Evolutionary conservation across 2,797 vertebrate genomes (phyloP).

Genomic region (Xiphophorus birchmanni): DNA sequence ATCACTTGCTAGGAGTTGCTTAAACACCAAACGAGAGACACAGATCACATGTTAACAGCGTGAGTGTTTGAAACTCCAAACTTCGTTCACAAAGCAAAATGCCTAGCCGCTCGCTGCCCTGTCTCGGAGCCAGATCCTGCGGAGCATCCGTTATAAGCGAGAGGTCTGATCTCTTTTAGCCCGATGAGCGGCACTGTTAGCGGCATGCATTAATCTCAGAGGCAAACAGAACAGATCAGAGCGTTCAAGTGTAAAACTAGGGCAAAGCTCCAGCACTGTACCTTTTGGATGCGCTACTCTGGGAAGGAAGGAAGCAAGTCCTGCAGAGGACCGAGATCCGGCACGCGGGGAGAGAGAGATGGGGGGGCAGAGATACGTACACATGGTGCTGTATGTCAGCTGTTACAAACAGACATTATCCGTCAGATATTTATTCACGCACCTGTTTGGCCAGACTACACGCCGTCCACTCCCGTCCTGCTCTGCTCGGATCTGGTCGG

Average conservation of each 20-base stretch:
- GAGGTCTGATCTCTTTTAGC: slow-evolving; percentile 55
- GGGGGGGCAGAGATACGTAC: neutral
- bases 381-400: slow-evolving; percentile 46
- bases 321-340: slow-evolving; percentile 47
- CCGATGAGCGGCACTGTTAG: slow-evolving; percentile 55
- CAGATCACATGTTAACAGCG: slow-evolving; percentile 5
- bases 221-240: slow-evolving; percentile 66
- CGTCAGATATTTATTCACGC: slow-evolving; percentile 45
- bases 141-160: slow-evolving; percentile 29
- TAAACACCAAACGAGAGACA: neutral
- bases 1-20: slow-evolving; percentile 5
- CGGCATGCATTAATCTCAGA: slow-evolving; percentile 68
- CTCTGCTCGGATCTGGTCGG: slow-evolving; percentile 57
- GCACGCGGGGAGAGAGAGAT: slow-evolving; percentile 20
- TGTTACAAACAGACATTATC: slow-evolving; percentile 27
- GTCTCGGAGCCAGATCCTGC: slow-evolving; percentile 44
- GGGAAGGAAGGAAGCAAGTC: slow-evolving; percentile 58
- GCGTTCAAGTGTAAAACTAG: slow-evolving; percentile 78
- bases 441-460: slow-evolving; percentile 65
- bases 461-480: slow-evolving; percentile 55
- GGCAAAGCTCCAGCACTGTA: slow-evolving; percentile 73
- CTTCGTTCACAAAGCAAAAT: slow-evolving; percentile 46
- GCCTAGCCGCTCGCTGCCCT: slow-evolving; percentile 26
- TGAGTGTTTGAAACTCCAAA: slow-evolving; percentile 32
- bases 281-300: slow-evolving; percentile 60